Evolutionary conservation across 53 echinoderm and acorn worm species (phyloP).

Genomic region (Luidia sarsii): DNA sequence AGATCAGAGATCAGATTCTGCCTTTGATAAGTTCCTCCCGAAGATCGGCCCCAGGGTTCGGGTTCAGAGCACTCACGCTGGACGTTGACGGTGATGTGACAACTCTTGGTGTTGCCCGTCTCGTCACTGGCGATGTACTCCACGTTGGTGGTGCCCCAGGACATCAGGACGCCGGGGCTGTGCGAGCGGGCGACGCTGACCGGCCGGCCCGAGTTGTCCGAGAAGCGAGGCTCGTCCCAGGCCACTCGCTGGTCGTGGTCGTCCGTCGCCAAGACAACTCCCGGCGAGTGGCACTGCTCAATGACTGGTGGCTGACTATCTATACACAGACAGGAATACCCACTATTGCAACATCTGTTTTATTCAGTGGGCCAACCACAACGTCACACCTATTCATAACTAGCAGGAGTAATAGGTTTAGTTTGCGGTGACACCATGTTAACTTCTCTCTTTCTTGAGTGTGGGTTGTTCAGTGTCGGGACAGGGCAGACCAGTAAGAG

Average conservation of each 20-base stretch:
- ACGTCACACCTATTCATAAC: no score
- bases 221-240: conserved; percentile 82
- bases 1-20: no score
- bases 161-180: conserved; percentile 59
- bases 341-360: neutral
- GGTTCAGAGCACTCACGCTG: conserved; percentile 79
- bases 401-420: no score
- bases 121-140: conserved; percentile 85
- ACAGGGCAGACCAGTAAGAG: no score
- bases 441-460: no score
- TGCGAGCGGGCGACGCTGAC: conserved; percentile 69
- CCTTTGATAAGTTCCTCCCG: no score
- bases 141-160: conserved; percentile 76
- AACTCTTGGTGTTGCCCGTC: conserved; percentile 77
- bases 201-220: conserved; percentile 78
- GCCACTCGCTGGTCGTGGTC: conserved; percentile 49
- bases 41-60: no score
- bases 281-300: conserved; percentile 75
- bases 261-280: conserved; percentile 26
- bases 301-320: conserved; percentile 83
- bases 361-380: neutral
- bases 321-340: conserved; percentile 3
- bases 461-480: no score
- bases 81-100: conserved; percentile 73
- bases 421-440: no score